These are phyloP conservation scores for Eilema sororculum DNA, from an alignment of 2,888 invertebrate species.

Conservation along the genomic window DNA sequence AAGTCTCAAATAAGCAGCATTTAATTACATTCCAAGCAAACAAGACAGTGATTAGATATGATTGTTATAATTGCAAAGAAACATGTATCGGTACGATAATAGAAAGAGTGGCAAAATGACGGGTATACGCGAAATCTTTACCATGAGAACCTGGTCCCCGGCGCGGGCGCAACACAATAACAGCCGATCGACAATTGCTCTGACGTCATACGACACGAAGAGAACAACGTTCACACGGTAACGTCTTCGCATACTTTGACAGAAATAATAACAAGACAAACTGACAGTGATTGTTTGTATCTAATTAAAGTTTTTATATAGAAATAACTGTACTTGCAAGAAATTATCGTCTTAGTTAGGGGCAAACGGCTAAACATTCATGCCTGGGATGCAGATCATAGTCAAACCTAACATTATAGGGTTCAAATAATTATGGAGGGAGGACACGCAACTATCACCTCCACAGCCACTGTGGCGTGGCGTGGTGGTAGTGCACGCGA, in stretches of 20 bases:
- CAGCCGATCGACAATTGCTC: slow-evolving; percentile 73
- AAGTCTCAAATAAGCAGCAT: slow-evolving; percentile 5
- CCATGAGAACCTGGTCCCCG: slow-evolving; percentile 68
- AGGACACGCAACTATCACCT: not conserved
- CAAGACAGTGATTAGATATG: slow-evolving; percentile 27
- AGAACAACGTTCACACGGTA: slow-evolving; percentile 76
- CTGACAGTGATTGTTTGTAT: slow-evolving; percentile 60
- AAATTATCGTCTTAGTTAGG: slow-evolving; percentile 39
- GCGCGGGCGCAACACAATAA: slow-evolving; percentile 56
- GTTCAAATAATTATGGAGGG: not conserved
- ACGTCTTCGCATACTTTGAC: slow-evolving; percentile 58
- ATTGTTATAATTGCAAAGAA: slow-evolving; percentile 39
- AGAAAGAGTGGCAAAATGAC: slow-evolving; percentile 64
- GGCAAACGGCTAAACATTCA: slow-evolving; percentile 17
- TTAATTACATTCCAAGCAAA: slow-evolving; percentile 17
- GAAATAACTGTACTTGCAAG: slow-evolving; percentile 40
- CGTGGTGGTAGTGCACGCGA: too few species aligned
- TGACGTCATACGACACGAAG: slow-evolving; percentile 77
- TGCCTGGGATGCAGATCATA: not conserved
- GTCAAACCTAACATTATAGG: not conserved
- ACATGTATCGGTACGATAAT: slow-evolving; percentile 41
- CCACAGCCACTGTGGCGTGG: too few species aligned
- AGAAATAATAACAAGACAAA: slow-evolving; percentile 61
- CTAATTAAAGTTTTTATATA: slow-evolving; percentile 55
- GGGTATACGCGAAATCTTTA: slow-evolving; percentile 69